Evolutionary conservation across 1,140 invertebrate genomes (phyloP).

Genomic region (Diorhabda sublineata): DNA sequence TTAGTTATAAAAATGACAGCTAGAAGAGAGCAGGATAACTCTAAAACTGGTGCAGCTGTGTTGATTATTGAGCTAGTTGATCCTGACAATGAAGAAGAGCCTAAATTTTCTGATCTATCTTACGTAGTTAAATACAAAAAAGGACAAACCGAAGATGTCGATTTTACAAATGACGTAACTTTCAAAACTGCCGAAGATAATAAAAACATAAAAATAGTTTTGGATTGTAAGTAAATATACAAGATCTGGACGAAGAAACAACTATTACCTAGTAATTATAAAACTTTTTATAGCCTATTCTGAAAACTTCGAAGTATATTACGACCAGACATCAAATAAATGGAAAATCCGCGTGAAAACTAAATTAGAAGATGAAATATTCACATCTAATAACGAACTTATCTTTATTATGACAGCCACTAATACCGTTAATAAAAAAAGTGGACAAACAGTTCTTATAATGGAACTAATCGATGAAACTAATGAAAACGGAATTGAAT

Average conservation of each 20-base stretch:
- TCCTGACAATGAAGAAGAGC: neutral
- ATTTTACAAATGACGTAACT: neutral
- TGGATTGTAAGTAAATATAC: neutral
- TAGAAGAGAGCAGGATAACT: slow-evolving; percentile 5
- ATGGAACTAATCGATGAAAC: slow-evolving; percentile 13
- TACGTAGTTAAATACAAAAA: slow-evolving; percentile 18
- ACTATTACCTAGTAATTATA: too few relatives aligned
- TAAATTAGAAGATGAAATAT: slow-evolving; percentile 1
- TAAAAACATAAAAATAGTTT: neutral
- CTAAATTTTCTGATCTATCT: slow-evolving; percentile 12
- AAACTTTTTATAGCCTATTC: slow-evolving; percentile 8
- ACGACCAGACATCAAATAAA: slow-evolving; percentile 9
- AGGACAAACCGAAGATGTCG: neutral
- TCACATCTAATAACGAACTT: slow-evolving; percentile 10
- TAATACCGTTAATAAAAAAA: neutral
- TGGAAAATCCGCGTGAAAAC: slow-evolving; percentile 11
- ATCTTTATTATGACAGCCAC: slow-evolving; percentile 21
- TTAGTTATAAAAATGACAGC: slow-evolving; percentile 23
- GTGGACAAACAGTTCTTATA: slow-evolving; percentile 19
- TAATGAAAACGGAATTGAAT: neutral
- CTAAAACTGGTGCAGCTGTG: slow-evolving; percentile 12
- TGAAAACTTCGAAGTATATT: slow-evolving; percentile 14
- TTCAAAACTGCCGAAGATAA: neutral
- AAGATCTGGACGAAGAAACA: too few relatives aligned
- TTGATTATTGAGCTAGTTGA: slow-evolving; percentile 20